These are phyloP conservation scores for Coleophora flavipennella DNA, from an alignment of 2,888 invertebrate genomes.

Conservation along the genomic window DNA sequence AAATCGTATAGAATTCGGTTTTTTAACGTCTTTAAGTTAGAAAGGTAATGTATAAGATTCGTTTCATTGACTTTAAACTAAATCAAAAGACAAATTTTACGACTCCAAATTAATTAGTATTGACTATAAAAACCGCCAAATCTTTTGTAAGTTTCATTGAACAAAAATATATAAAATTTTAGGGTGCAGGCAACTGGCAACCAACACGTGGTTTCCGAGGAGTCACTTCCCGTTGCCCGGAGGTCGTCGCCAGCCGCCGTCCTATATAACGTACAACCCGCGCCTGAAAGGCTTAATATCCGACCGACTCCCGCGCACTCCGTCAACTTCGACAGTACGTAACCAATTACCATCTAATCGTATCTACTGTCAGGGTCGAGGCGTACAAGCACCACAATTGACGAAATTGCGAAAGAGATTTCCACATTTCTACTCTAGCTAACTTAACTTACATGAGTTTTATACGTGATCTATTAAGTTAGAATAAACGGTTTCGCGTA, in stretches of 20 bases:
- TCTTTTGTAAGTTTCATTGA: too few species aligned
- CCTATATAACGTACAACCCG: constrained; percentile 62
- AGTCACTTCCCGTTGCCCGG: constrained; percentile 45
- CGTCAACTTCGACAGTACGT: constrained; percentile 37
- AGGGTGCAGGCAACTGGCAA: too few species aligned
- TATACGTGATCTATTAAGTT: constrained; percentile 32
- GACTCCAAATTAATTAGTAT: too few species aligned
- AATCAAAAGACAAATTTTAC: too few species aligned
- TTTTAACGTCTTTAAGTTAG: too few species aligned
- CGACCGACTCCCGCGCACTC: constrained; percentile 47
- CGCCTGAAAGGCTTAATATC: constrained; percentile 53
- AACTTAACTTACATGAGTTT: constrained; percentile 16
- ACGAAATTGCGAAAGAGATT: constrained; percentile 25
- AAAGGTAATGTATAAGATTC: too few species aligned
- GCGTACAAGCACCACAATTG: constrained; percentile 11
- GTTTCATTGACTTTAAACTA: too few species aligned
- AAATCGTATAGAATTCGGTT: too few species aligned
- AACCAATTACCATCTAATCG: constrained; percentile 28
- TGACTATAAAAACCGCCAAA: too few species aligned
- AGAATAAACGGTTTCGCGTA: constrained; percentile 16
- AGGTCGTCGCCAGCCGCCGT: constrained; percentile 54
- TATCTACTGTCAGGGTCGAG: constrained; percentile 33
- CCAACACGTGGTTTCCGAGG: constrained; percentile 4
- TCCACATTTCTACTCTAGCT: constrained; percentile 16
- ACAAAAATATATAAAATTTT: not conserved